Conservation (phyloP, 2,888 invertebrate species). For the Omphaloscelis lunosa region DNA sequence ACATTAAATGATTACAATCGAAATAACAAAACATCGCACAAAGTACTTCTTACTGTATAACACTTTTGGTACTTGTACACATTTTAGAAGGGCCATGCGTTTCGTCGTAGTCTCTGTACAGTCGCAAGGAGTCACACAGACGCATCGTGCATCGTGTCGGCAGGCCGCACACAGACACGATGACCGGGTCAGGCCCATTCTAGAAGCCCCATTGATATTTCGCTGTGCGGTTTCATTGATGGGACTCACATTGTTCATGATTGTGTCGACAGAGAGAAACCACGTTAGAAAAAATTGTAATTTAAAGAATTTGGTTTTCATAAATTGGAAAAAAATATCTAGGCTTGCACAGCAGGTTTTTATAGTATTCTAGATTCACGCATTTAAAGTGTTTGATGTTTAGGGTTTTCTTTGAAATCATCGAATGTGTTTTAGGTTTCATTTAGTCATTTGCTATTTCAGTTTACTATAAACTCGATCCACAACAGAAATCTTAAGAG, state of each 20-base stretch:
- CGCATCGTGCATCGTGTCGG: constrained; percentile 64
- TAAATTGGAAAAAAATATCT: background rate
- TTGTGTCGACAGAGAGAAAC: constrained; percentile 34
- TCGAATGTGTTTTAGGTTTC: background rate
- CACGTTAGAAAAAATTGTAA: constrained; percentile 27
- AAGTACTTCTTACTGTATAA: constrained; percentile 40
- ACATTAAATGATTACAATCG: constrained; percentile 33
- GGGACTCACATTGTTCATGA: constrained; percentile 71
- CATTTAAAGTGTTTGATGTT: background rate
- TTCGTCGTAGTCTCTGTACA: constrained; percentile 63
- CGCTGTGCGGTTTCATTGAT: constrained; percentile 87
- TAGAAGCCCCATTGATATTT: constrained; percentile 89
- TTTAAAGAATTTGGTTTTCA: background rate
- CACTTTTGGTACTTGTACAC: constrained; percentile 31
- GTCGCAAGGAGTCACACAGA: constrained; percentile 68
- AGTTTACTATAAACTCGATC: background rate
- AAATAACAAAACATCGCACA: constrained; percentile 38
- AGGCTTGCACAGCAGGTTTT: background rate
- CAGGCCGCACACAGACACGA: constrained; percentile 77
- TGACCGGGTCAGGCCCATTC: constrained; percentile 87
- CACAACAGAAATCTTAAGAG: background rate
- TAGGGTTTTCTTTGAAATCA: background rate
- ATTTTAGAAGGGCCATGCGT: constrained; percentile 61
- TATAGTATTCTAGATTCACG: background rate
- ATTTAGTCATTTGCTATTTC: background rate